Conservation (phyloP, 2,797 vertebrate species). For the Falco cherrug region DNA sequence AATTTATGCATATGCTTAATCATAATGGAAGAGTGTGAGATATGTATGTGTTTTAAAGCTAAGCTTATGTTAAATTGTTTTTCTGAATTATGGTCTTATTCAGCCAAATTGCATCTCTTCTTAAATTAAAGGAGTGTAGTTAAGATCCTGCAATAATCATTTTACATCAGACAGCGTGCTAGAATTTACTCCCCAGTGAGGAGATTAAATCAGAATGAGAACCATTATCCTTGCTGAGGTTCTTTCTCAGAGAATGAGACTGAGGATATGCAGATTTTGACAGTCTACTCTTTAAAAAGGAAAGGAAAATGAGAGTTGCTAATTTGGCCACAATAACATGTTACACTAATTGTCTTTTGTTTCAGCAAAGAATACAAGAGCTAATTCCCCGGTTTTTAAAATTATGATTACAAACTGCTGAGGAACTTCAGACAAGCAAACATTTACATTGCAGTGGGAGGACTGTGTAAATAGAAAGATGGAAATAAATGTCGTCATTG, state of each 20-base stretch:
- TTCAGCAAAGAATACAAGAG: not conserved
- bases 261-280: not conserved
- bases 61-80: not conserved
- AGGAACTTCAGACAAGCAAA: slow-evolving; percentile 31
- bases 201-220: slow-evolving; percentile 23
- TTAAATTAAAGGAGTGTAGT: slow-evolving; percentile 9
- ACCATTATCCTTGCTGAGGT: not conserved
- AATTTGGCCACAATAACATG: not conserved
- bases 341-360: not conserved
- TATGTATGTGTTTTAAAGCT: not conserved
- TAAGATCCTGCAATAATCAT: slow-evolving; percentile 11
- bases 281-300: not conserved
- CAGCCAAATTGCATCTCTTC: not conserved
- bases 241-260: not conserved
- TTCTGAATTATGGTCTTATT: not conserved
- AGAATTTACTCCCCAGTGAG: slow-evolving; percentile 15
- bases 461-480: not conserved
- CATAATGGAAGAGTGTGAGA: not conserved
- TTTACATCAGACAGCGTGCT: slow-evolving; percentile 8
- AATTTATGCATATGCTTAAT: not conserved
- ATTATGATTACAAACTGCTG: not conserved
- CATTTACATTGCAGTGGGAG: slow-evolving; percentile 12
- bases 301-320: slow-evolving; percentile 1
- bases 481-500: not conserved
- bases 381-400: not conserved